These are phyloP conservation scores for Chrysodeixis includens DNA, from an alignment of 2,888 invertebrate species.

Conservation along the genomic window DNA sequence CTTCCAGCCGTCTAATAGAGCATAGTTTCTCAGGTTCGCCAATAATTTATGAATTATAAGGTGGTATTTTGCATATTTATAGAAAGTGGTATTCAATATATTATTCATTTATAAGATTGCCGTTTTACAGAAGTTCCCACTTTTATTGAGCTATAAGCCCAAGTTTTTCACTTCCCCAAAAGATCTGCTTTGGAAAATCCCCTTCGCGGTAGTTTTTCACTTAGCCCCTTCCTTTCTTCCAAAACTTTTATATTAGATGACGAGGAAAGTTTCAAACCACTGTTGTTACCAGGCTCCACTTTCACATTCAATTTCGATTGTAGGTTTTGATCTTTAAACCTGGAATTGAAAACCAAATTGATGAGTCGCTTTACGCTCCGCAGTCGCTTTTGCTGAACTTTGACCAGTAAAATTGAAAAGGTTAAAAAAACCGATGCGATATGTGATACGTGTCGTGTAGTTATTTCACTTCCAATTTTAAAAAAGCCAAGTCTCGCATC, in stretches of 20 bases:
- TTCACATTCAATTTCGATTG: slow-evolving; percentile 45
- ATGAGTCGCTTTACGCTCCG: slow-evolving; percentile 5
- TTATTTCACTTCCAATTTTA: slow-evolving; percentile 22
- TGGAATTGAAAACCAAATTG: slow-evolving; percentile 33
- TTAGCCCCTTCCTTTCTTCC: slow-evolving; percentile 59
- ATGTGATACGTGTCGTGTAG: slow-evolving; percentile 13
- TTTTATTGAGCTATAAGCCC: slow-evolving; percentile 37
- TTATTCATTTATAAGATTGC: not conserved
- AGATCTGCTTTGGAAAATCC: slow-evolving; percentile 55
- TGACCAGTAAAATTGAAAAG: slow-evolving; percentile 22
- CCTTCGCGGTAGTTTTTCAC: slow-evolving; percentile 70
- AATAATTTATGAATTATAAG: not conserved
- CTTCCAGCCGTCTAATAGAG: not conserved
- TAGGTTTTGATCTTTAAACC: slow-evolving; percentile 24
- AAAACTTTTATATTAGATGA: slow-evolving; percentile 74
- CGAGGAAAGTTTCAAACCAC: slow-evolving; percentile 62
- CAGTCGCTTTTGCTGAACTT: slow-evolving; percentile 25
- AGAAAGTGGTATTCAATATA: too few species aligned
- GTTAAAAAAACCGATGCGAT: slow-evolving; percentile 10
- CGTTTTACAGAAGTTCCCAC: slow-evolving; percentile 5
- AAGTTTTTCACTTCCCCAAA: slow-evolving; percentile 55
- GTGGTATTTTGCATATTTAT: too few species aligned
- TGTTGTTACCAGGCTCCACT: slow-evolving; percentile 44
- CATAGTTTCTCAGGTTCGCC: not conserved
- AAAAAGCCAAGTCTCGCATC: slow-evolving; percentile 12